Evolutionary conservation across 1,140 invertebrate species (phyloP), one percentile per base, ranked within the genome.

Genomic region (Rhopalosiphum maidis): DNA sequence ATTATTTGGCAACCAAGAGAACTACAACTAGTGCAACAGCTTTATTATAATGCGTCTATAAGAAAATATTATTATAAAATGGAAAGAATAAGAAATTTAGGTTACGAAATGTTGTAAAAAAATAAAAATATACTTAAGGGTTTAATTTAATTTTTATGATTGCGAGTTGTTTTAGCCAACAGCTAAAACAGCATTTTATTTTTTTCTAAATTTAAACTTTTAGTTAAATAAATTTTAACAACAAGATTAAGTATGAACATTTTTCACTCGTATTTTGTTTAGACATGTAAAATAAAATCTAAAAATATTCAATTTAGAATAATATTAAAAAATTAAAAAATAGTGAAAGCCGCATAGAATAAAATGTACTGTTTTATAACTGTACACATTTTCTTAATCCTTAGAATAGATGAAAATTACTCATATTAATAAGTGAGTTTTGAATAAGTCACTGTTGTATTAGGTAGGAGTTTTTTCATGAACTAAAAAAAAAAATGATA

Each of bases 111-210:
- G 15, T 5, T n/a, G 30, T 46, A 46, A n/a, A 77, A 77, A 77
- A 18, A 77, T 68, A 77, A n/a, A 77, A 77, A 77, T 77, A 35
- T 77, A 77, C 30, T 77, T 68, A 77, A 35, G 60, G n/a, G n/a
- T 77, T 77, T 77, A 77, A 77, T 77, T 77, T 77, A 77, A n/a
- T 77, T 77, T 77, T 77, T 77, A 77, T 77, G 60, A 35, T 77
- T 6, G 15, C 15, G 15, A n/a, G 60, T 77, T 77, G 60, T 77
- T 18, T 77, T n/a, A 77, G 60, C 60, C 6, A 11, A 4, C 9
- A 0, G 30, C n/a, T 77, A 77, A 68, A 77, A 77, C 5, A 77
- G 15, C 30, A 77, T 77, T 25, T 60, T 30, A 11, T 60, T 60
- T 60, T 68, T 68, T 30, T 68, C 30, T 77, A 18, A n/a, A 77